Base-by-base conservation (phyloP, 2,113 vertebrate species). In the Lophius piscatorius region DNA sequence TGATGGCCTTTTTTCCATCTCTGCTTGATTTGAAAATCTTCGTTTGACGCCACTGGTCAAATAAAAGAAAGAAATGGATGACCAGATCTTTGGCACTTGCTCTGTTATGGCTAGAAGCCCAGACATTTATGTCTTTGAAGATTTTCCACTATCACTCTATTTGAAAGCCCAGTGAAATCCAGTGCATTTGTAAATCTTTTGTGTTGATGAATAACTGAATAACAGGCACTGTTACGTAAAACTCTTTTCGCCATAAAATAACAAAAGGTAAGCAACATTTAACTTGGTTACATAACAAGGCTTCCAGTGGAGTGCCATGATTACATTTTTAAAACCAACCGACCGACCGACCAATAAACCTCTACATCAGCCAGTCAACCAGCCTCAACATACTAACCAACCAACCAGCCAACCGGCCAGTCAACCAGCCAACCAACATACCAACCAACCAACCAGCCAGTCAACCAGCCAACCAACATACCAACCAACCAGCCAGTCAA, bases 1-100 rank as follows among this genome's bases (percentile, higher is more conserved):
- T 12, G 0, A 31, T 3, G 45, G 70, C 81, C 79, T 41, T 59
- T 78, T 87, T 89, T 89, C 87, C 87, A 87, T 80, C 66, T 74
- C 79, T 84, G 84, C 45, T 74, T 65, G 34, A 60, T 68, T 52
- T 79, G 17, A 71, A 58, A 66, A 62, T 61, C 36, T 68, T 48
- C 20, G 63, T 10, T 61, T 68, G 83, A 82, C 62, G 16, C 65
- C 12, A 41, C 40, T 42, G 62, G 76, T 81, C 67, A 75, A 81
- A 82, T 80, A 70, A 73, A 76, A 75, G 48, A 73, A 77, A 76
- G 36, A 55, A 66, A 70, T 49, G 46, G 66, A 73, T 57, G 79
- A 60, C 46, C 39, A 39, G 40, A 28, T 60, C 62, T 41, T 55
- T 62, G 70, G 45, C 38, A 1, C 36, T 44, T 17, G 35, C 12